Percentiles rank a stretch among this genome's conserved stretches.
These are phyloP conservation scores for Megamerina dolium DNA, from an alignment of 2,888 invertebrate genomes.

Conservation along the genomic window DNA sequence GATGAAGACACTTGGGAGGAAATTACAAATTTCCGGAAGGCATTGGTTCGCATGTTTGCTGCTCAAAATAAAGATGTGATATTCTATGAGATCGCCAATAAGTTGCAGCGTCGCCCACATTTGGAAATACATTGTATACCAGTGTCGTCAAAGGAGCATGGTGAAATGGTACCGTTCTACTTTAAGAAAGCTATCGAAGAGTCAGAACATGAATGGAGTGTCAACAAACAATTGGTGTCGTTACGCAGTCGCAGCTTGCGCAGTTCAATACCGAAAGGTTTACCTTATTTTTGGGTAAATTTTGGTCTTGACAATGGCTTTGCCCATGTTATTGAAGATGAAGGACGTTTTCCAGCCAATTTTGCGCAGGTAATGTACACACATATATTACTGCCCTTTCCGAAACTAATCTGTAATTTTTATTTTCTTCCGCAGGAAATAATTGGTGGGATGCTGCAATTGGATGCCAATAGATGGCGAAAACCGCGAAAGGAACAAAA, in stretches of 20 bases:
- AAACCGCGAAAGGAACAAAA: slow-evolving; percentile 64
- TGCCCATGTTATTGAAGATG: slow-evolving; percentile 96
- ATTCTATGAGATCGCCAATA: slow-evolving; percentile 83
- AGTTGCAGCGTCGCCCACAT: slow-evolving; percentile 71
- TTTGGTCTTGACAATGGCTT: slow-evolving; percentile 89
- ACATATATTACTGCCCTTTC: slow-evolving; percentile 10
- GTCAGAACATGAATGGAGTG: slow-evolving; percentile 90
- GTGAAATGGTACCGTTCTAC: slow-evolving; percentile 88
- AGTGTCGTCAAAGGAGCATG: slow-evolving; percentile 57
- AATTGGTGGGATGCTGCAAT: slow-evolving; percentile 88
- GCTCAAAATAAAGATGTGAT: slow-evolving; percentile 71
- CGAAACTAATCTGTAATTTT: slow-evolving; percentile 2
- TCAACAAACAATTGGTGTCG: slow-evolving; percentile 85
- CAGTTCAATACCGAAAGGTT: slow-evolving; percentile 80
- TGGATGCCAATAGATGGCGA: slow-evolving; percentile 80
- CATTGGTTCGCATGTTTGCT: slow-evolving; percentile 71
- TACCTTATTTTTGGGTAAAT: slow-evolving; percentile 92
- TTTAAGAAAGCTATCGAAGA: slow-evolving; percentile 97
- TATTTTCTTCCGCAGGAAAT: slow-evolving; percentile 61
- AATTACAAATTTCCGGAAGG: slow-evolving; percentile 67
- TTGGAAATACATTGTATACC: slow-evolving; percentile 87
- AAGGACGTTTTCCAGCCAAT: slow-evolving; percentile 73
- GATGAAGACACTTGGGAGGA: slow-evolving; percentile 96
- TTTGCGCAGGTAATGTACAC: slow-evolving; percentile 72
- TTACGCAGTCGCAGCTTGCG: slow-evolving; percentile 66